phyloP scores from a whole-genome alignment of 2,888 invertebrate genomes.

The Caenorhabditis panamensis region DNA sequence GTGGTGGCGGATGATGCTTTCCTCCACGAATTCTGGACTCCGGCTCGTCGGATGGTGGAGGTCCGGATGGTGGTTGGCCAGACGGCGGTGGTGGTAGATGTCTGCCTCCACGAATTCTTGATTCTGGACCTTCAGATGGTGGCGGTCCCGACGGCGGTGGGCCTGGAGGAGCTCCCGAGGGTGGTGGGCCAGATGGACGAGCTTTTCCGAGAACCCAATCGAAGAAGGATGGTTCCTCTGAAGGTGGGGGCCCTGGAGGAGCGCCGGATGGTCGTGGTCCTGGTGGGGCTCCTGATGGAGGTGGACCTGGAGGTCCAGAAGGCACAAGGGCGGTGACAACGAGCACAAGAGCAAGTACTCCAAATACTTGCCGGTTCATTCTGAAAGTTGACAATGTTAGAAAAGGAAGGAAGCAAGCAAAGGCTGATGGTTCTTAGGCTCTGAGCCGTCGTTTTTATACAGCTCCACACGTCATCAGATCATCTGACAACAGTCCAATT shows the following conservation, averaged over 20 bases:
- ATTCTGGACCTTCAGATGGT: neutral
- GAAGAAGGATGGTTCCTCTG: neutral
- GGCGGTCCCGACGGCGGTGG: conserved; percentile 12
- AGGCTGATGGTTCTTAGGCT: conserved; percentile 9
- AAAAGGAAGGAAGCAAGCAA: neutral
- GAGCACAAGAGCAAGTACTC: conserved; percentile 31
- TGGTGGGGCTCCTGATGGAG: conserved; percentile 26
- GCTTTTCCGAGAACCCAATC: neutral
- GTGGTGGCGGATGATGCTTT: conserved; percentile 11
- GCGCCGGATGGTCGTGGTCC: conserved; percentile 15
- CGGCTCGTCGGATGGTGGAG: neutral
- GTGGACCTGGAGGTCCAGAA: conserved; percentile 29
- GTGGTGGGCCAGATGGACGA: conserved; percentile 10
- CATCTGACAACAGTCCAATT: conserved; percentile 41
- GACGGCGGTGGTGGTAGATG: neutral
- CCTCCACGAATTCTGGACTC: too few species aligned
- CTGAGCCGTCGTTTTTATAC: conserved; percentile 20
- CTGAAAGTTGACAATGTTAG: conserved; percentile 17
- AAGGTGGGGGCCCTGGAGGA: conserved; percentile 18
- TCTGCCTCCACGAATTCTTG: too few species aligned
- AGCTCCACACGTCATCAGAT: conserved; percentile 9
- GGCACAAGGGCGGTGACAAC: conserved; percentile 9
- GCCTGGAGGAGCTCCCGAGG: neutral
- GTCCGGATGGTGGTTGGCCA: neutral
- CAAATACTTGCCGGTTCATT: conserved; percentile 42